Percentiles rank a stretch among this genome's conserved stretches.
These are phyloP conservation scores for Apodemus agrarius DNA, from an alignment of 2,797 vertebrate genomes.

Conservation along the genomic window DNA sequence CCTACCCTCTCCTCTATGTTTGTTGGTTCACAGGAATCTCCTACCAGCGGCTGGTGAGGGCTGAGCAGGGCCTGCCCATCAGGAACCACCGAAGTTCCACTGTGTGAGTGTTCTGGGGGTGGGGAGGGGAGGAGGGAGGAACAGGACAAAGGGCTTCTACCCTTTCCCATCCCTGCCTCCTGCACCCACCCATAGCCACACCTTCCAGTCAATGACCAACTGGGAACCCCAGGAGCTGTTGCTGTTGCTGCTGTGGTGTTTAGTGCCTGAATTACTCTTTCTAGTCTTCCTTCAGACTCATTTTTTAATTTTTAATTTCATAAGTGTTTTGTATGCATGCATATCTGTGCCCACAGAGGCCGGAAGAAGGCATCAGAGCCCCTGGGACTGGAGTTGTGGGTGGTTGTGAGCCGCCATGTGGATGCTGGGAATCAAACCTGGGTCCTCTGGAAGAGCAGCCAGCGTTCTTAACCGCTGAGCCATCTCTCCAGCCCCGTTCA, in stretches of 20 bases:
- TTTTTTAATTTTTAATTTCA: background rate
- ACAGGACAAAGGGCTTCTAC: rapidly evolving
- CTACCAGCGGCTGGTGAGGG: slow-evolving; percentile 95
- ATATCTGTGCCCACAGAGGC: background rate
- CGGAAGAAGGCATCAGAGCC: background rate
- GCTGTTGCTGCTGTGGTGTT: background rate
- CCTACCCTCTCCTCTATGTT: background rate
- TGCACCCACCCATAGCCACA: background rate
- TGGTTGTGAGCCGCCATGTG: no score
- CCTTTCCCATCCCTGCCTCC: no score
- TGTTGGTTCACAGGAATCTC: slow-evolving; percentile 91
- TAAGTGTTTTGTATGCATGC: background rate
- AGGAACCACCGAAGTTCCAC: slow-evolving; percentile 90
- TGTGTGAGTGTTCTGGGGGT: slow-evolving; percentile 88
- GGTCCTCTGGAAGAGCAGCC: background rate
- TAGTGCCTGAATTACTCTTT: background rate
- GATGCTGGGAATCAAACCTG: background rate
- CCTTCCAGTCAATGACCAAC: background rate
- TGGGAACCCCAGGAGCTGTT: background rate
- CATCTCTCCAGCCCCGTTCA: background rate
- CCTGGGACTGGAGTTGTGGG: background rate
- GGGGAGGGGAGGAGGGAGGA: no score
- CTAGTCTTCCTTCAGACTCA: background rate
- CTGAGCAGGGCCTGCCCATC: slow-evolving; percentile 92
- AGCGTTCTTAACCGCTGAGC: background rate